Conservation (phyloP, 1,140 invertebrate genomes). For the Plodia interpunctella region DNA sequence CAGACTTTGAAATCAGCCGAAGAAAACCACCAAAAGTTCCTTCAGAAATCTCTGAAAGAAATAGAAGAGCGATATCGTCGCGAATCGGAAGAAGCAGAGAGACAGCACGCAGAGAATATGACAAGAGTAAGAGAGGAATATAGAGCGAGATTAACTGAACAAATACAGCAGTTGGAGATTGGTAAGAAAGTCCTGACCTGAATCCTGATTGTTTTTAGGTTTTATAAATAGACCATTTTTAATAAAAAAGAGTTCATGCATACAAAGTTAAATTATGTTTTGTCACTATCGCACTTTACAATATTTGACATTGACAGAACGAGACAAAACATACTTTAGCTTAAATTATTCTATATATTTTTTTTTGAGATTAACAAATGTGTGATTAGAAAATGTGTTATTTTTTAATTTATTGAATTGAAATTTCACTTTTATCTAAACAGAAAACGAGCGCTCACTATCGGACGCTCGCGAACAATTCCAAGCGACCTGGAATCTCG, state of each 20-base stretch:
- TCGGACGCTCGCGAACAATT: conserved; percentile 51
- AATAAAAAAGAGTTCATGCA: too few species aligned
- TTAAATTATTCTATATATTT: too few species aligned
- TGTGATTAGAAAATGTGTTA: too few species aligned
- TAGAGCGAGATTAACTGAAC: conserved; percentile 36
- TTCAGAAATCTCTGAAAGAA: conserved; percentile 44
- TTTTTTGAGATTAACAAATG: too few species aligned
- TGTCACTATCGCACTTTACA: too few species aligned
- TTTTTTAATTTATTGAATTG: too few species aligned
- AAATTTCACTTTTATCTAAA: conserved; percentile 17
- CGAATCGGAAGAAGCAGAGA: conserved; percentile 43
- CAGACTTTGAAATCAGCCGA: conserved; percentile 62
- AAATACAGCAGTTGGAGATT: conserved; percentile 51
- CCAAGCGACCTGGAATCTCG: conserved; percentile 41
- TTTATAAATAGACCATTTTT: too few species aligned
- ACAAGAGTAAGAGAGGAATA: conserved; percentile 55
- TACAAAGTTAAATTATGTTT: too few species aligned
- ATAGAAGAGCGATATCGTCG: conserved; percentile 42
- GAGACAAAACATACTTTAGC: too few species aligned
- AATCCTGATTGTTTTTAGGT: too few species aligned
- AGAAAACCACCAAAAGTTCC: conserved; percentile 51
- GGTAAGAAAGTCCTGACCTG: too few species aligned
- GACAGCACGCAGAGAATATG: conserved; percentile 59
- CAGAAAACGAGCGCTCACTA: conserved; percentile 60
- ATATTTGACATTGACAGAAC: too few species aligned